A percentile compares a stretch with the other conserved stretches of the same genome.
These are phyloP conservation scores for Rhabdomys dilectus DNA, from an alignment of 2,113 vertebrate genomes.

Conservation along the genomic window DNA sequence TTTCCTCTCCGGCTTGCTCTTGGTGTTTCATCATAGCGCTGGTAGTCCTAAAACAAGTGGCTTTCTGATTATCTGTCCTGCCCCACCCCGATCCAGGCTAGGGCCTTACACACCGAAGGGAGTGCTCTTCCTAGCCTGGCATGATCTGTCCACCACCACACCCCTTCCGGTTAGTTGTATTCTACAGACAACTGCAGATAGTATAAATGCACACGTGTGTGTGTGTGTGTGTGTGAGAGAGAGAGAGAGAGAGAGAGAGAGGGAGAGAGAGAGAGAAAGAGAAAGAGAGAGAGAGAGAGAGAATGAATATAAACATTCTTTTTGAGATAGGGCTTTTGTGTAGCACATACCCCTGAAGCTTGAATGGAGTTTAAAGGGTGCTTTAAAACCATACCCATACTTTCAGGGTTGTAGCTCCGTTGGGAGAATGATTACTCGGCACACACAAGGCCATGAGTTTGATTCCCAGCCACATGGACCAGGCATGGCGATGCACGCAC, in stretches of 20 bases:
- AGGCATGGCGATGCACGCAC: background rate
- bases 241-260: too few species aligned
- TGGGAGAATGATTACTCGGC: background rate
- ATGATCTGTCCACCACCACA: background rate
- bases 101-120: too few species aligned
- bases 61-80: background rate
- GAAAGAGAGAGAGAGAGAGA: too few species aligned
- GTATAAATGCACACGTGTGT: background rate
- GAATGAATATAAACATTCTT: background rate
- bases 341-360: background rate
- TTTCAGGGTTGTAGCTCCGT: background rate
- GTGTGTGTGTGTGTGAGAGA: background rate
- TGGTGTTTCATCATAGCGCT: background rate
- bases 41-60: background rate
- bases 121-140: background rate
- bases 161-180: background rate
- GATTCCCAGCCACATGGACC: background rate
- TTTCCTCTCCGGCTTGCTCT: background rate
- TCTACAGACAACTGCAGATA: background rate
- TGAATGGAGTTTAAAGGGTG: conserved; percentile 5
- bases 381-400: background rate
- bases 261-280: too few species aligned
- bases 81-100: background rate
- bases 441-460: background rate
- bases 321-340: background rate